Evolutionary conservation across 2,888 invertebrate species (phyloP), one percentile per base, ranked within the genome.

Genomic region (Flabesymbios commensalis): DNA sequence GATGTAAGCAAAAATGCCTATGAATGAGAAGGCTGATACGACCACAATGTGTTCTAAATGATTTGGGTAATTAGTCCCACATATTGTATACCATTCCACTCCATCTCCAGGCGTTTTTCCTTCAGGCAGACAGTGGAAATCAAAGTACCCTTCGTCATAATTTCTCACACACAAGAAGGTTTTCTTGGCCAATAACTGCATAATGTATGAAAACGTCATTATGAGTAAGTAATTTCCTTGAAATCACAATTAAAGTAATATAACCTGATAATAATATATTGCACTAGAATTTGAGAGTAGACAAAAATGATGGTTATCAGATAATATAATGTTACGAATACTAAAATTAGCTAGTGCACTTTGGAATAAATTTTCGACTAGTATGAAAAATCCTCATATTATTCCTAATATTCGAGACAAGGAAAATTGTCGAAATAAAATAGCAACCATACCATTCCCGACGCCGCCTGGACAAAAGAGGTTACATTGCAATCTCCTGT

Each of bases 131-230:
- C 92, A 92, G 70, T 87, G 86, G 83, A 90, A 92, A 75, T 90
- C 88, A 75, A 89, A 91, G 75, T 90, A 90, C 2, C 84, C 86
- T 78, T 92, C 91, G 72, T 90, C 88, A 75, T 89, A 91, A 71
- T 90, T 85, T 0, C 85, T 84, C 0, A 86, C 77, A 75, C 92
- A 92, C 36, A 92, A 85, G 80, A 87, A 91, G 77, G 89, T 89
- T 29, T 88, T 84, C 78, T 90, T 90, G 42, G 86, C 78, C 53
- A 91, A 78, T 0, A 86, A 85, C 90, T 90, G 83, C 2, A 36
- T n/a, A 36, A n/a, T 14, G n/a, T n/a, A n/a, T n/a, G n/a, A n/a
- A n/a, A n/a, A n/a, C n/a, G n/a, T n/a, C n/a, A n/a, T n/a, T n/a
- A n/a, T n/a, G n/a, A n/a, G n/a, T n/a, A n/a, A n/a, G n/a, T n/a